Evolutionary conservation across 1,140 invertebrate genomes (phyloP), one percentile per base, ranked within the genome.

Genomic region (Drepana arcuata): DNA sequence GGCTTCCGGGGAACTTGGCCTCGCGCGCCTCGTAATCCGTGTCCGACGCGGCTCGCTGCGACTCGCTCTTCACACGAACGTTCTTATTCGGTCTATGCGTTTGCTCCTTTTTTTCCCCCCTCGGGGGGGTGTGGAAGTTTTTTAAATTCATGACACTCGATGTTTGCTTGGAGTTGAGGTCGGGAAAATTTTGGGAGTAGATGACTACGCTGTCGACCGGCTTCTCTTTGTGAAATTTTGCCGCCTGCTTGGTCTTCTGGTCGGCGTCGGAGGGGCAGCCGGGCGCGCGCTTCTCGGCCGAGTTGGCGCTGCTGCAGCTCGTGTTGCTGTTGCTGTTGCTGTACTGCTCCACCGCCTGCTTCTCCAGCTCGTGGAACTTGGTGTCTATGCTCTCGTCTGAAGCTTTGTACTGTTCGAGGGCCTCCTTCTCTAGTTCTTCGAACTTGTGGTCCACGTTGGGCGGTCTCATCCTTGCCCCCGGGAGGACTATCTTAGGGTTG

Each of bases 371-470:
- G 3, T 63, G 61, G 39, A 84, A 78, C 34, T 80, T 83, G 0
- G 72, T 77, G 39, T 83, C 75, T 48, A 84, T 82, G 46, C 81
- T 84, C 39, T 84, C 81, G 31, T 83, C 79, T 2, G 81, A 84
- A 1, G 73, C 68, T 47, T 84, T 84, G 30, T 84, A 84, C 34
- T 84, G 81, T 44, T 83, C 79, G n/a, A 84, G 38, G 10, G 81
- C 81, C 55, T 84, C 75, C 33, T 80, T 82, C 48, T 84, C 81
- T 1, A 84, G 49, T 42, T 82, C 75, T 21, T 83, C 81, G 45
- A 78, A 82, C 52, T 77, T 81, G 14, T 63, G 64, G 21, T 80
- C 77, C 1, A 71, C 56, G 13, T 63, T 68, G 7, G 62, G 50
- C 11, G 65, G 49, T 24, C 66, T 43, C n/a, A 67, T 37, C 34